These are phyloP conservation scores for Idaea biselata DNA, from an alignment of 2,888 invertebrate species.

Conservation along the genomic window DNA sequence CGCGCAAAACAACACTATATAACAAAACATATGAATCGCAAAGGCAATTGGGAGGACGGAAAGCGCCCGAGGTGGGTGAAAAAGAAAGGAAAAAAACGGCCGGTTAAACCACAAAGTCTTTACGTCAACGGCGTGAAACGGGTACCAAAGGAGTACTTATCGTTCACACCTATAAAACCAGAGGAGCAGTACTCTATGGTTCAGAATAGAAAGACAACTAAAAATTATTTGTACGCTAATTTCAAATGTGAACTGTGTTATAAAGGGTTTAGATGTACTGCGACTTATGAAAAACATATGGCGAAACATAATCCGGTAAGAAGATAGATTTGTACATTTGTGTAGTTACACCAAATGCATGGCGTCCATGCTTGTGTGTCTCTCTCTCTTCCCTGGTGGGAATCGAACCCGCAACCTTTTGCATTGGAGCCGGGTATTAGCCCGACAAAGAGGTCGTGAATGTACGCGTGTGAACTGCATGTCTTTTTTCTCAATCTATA, in stretches of 20 bases:
- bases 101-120: neutral
- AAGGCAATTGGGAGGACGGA: slow-evolving; percentile 47
- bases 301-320: slow-evolving; percentile 70
- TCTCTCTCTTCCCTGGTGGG: no score
- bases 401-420: neutral
- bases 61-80: slow-evolving; percentile 49
- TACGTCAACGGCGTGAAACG: slow-evolving; percentile 7
- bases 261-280: slow-evolving; percentile 55
- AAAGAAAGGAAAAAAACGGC: slow-evolving; percentile 27
- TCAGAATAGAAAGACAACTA: slow-evolving; percentile 45
- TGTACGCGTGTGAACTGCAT: no score
- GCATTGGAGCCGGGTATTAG: neutral
- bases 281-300: slow-evolving; percentile 65
- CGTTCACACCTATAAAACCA: slow-evolving; percentile 54
- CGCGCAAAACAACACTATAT: no score
- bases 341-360: no score
- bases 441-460: neutral
- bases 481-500: no score
- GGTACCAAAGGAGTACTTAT: slow-evolving; percentile 54
- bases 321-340: neutral
- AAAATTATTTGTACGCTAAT: slow-evolving; percentile 60
- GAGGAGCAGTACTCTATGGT: slow-evolving; percentile 63
- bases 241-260: slow-evolving; percentile 63
- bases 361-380: no score
- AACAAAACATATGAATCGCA: slow-evolving; percentile 27